Conservation (phyloP, 2,888 invertebrate species). For the Nycteola revayana region DNA sequence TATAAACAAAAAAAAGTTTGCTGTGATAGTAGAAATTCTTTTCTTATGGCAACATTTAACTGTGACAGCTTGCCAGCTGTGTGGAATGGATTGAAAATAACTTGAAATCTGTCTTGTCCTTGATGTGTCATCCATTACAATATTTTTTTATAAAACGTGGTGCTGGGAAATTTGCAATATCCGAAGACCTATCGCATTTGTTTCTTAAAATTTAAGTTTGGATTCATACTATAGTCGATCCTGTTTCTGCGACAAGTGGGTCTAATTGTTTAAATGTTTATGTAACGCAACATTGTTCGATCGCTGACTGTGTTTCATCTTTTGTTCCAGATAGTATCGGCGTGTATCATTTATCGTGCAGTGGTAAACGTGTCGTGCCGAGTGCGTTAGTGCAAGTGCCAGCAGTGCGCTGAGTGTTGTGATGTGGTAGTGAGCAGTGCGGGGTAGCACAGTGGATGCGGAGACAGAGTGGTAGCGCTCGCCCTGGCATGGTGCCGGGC, state of each 20-base stretch:
- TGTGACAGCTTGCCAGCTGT: conserved; percentile 77
- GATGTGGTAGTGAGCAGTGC: conserved; percentile 47
- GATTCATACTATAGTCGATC: conserved; percentile 16
- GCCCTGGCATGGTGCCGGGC: conserved; percentile 81
- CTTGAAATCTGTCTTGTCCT: conserved; percentile 67
- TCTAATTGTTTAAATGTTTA: conserved; percentile 73
- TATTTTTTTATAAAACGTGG: conserved; percentile 63
- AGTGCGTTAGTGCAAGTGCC: conserved; percentile 38
- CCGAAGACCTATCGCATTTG: conserved; percentile 26
- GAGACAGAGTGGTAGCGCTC: conserved; percentile 64
- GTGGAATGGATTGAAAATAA: conserved; percentile 71
- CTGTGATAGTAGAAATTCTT: no score
- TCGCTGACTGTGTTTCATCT: conserved; percentile 64
- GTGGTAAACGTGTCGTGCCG: conserved; percentile 35
- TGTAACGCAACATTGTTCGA: conserved; percentile 74
- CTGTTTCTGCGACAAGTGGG: conserved; percentile 55
- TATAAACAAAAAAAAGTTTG: no score
- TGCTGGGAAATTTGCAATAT: conserved; percentile 37
- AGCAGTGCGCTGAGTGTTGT: conserved; percentile 38
- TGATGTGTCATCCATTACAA: conserved; percentile 77
- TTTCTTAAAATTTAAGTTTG: conserved; percentile 19
- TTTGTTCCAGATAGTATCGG: conserved; percentile 71
- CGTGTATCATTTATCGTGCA: conserved; percentile 50
- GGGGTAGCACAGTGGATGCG: conserved; percentile 59
- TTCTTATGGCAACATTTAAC: conserved; percentile 57